Base-by-base conservation (phyloP, 1,140 invertebrate genomes). In the Sminthurinus signatus region DNA sequence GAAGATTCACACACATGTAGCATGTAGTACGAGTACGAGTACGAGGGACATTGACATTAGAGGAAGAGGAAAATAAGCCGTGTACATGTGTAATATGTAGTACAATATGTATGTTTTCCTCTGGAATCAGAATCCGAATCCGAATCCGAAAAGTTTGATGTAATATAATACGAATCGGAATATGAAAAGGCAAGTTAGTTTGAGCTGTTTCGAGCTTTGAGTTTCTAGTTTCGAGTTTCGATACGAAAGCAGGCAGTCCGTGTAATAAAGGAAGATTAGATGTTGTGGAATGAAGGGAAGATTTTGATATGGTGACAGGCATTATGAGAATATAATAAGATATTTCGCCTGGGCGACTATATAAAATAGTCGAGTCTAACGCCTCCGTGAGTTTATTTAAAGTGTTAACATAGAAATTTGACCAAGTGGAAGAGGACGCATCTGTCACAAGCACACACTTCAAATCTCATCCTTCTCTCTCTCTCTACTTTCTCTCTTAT, bases 281-380 rank as follows among this genome's bases (percentile, higher is more conserved):
- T 57, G 19, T 42, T 57, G 23, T 32, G 19, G 36, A 25, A 57
- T 17, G 5, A 42, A 32, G 23, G 23, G 23, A 21, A 14, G 31
- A 23, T 39, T 42, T 32, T 43, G 15, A 29, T 19, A 23, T 50
- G 46, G 51, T 61, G 54, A 57, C 46, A 61, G 27, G 27, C 31
- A 31, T 51, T 60, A 52, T 52, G 50, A 14, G 50, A 27, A 52
- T 52, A 52, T 52, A 52, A 52, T 52, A 23, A 29, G 50, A 36
- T 29, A 54, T 52, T 62, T 32, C 60, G 39, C 48, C 43, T 62
- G 60, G 42, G 27, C 60, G 54, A 48, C 50, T 62, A 54, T 50
- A 42, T 39, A 51, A 62, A 62, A 50, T 60, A 23, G 58, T n/a
- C 15, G 36, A 36, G 14, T 56, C 29, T 2, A 32, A 39, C 54